A percentile compares a stretch with the other conserved stretches of the same genome.
These are phyloP conservation scores for Atopsyche davidsoni DNA, from an alignment of 1,140 invertebrate genomes.

Conservation along the genomic window DNA sequence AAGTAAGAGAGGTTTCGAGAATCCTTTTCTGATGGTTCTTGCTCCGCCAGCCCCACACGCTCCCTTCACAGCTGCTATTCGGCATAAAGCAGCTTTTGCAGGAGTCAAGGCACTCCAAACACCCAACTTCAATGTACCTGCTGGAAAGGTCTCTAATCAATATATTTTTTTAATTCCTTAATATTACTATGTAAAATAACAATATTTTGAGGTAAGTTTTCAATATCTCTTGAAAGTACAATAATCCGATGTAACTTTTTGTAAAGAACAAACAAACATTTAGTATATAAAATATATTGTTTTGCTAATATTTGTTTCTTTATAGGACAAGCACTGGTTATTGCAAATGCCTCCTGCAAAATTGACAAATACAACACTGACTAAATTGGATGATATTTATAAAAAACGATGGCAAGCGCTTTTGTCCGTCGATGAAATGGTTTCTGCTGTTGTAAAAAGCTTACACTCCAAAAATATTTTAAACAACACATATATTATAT, in stretches of 20 bases:
- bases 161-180: too few species aligned
- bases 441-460: conserved; percentile 55
- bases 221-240: neutral
- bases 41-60: conserved; percentile 78
- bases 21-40: conserved; percentile 76
- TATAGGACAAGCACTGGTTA: conserved; percentile 76
- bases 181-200: too few species aligned
- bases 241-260: neutral
- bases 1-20: conserved; percentile 5
- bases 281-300: neutral
- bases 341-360: conserved; percentile 57
- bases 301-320: neutral
- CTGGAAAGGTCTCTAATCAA: conserved; percentile 35
- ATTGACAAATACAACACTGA: conserved; percentile 51
- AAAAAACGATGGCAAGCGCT: conserved; percentile 69
- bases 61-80: conserved; percentile 72
- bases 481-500: conserved; percentile 74
- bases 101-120: conserved; percentile 57
- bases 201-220: too few species aligned
- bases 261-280: neutral
- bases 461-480: conserved; percentile 52
- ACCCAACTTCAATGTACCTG: conserved; percentile 65
- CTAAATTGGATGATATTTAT: conserved; percentile 61
- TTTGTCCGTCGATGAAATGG: conserved; percentile 80
- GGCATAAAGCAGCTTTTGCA: conserved; percentile 60